phyloP scores from a whole-genome alignment of 2,797 vertebrate genomes.

The Varecia variegata region DNA sequence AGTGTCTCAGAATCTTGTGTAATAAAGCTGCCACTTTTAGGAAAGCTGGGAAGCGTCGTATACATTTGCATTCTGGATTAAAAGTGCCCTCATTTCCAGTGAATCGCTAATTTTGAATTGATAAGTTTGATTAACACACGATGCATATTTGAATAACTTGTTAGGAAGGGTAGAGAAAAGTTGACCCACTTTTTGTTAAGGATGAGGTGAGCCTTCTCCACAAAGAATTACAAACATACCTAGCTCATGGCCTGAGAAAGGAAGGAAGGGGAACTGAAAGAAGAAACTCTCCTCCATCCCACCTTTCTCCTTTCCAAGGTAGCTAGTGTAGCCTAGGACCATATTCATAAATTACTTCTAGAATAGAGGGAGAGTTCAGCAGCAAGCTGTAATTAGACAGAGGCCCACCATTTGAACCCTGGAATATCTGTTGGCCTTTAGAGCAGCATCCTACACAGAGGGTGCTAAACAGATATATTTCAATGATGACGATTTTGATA shows the following conservation, averaged over 20 bases:
- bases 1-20: not conserved
- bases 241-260: not conserved
- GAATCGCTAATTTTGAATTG: slow-evolving; percentile 24
- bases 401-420: not conserved
- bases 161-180: not conserved
- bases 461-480: not conserved
- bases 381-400: not conserved
- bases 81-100: not conserved
- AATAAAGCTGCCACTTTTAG: slow-evolving; percentile 36
- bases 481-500: not conserved
- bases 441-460: not conserved
- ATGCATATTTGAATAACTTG: not conserved
- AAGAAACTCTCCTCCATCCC: not conserved
- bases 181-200: not conserved
- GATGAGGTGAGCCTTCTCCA: not conserved
- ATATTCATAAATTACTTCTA: not conserved
- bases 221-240: not conserved
- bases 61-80: slow-evolving; percentile 43
- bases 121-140: slow-evolving; percentile 2
- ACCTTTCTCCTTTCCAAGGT: not conserved
- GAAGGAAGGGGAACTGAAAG: not conserved
- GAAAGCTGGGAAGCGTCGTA: not conserved
- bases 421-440: not conserved
- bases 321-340: not conserved
- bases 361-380: not conserved